phyloP scores from a whole-genome alignment of 2,797 vertebrate genomes.

The Schizopygopsis pylzovi region DNA sequence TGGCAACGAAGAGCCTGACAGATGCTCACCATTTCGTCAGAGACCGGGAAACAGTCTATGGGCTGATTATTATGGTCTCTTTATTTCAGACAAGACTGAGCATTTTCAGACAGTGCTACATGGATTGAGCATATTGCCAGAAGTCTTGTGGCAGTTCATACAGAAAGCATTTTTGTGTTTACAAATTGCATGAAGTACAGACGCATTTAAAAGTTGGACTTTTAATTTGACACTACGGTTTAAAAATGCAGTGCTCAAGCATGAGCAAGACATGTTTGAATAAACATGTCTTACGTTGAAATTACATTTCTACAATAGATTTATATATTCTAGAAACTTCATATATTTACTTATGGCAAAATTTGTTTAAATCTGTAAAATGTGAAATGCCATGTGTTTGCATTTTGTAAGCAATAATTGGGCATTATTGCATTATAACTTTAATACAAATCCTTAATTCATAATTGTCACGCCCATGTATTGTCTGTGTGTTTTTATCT shows the following conservation, averaged over 20 bases:
- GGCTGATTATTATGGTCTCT: slow-evolving; percentile 21
- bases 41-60: slow-evolving; percentile 1
- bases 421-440: no score
- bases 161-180: not conserved
- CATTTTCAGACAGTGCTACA: not conserved
- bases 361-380: no score
- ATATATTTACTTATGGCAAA: no score
- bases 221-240: not conserved
- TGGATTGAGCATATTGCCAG: not conserved
- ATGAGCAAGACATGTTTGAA: not conserved
- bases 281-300: no score
- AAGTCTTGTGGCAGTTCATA: not conserved
- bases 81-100: not conserved
- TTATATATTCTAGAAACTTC: no score
- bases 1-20: slow-evolving; percentile 47
- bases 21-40: slow-evolving; percentile 47
- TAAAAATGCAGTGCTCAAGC: not conserved
- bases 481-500: no score
- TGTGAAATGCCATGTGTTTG: no score
- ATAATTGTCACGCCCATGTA: no score
- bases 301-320: no score
- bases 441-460: no score
- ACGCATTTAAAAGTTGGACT: not conserved
- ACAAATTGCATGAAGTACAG: not conserved
- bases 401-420: no score